phyloP scores from a whole-genome alignment of 2,113 vertebrate genomes.

The Bufo gargarizans region DNA sequence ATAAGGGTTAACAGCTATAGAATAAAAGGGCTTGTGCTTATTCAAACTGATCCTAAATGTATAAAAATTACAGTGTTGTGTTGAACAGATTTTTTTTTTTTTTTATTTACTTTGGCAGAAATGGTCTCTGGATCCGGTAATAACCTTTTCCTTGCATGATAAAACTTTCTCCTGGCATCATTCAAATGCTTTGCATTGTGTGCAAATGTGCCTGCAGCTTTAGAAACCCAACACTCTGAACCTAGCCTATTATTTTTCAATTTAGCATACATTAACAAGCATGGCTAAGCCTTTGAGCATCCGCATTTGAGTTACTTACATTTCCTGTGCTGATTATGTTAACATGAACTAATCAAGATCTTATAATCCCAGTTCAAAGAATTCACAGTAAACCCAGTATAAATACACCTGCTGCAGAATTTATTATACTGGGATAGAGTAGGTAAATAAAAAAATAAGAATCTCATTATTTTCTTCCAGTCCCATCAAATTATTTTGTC shows the following conservation, averaged over 20 bases:
- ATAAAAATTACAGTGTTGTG: not conserved
- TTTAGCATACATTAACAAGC: conserved; percentile 19
- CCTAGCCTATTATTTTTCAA: conserved; percentile 33
- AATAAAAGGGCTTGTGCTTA: not conserved
- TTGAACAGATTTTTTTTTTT: not conserved
- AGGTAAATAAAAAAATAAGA: conserved; percentile 31
- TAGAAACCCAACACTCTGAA: conserved; percentile 4
- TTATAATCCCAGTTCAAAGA: conserved; percentile 41
- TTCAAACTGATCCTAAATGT: not conserved
- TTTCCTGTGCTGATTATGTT: conserved; percentile 37
- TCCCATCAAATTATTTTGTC: conserved; percentile 1
- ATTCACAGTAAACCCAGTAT: not conserved
- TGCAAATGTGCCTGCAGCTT: conserved; percentile 22
- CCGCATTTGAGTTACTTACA: conserved; percentile 11
- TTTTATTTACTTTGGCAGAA: not conserved
- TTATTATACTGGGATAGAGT: not conserved
- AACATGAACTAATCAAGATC: conserved; percentile 32
- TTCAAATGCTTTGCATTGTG: conserved; percentile 17
- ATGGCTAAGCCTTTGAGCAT: conserved; percentile 28
- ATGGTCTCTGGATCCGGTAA: not conserved
- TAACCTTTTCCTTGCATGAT: not conserved
- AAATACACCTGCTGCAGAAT: conserved; percentile 26
- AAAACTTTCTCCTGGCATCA: conserved; percentile 7
- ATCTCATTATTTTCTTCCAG: conserved; percentile 5
- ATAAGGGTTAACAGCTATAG: not conserved